Evolutionary conservation across 2,113 vertebrate species (phyloP), one percentile per base, ranked within the genome.

Genomic region (Eidolon helvum): DNA sequence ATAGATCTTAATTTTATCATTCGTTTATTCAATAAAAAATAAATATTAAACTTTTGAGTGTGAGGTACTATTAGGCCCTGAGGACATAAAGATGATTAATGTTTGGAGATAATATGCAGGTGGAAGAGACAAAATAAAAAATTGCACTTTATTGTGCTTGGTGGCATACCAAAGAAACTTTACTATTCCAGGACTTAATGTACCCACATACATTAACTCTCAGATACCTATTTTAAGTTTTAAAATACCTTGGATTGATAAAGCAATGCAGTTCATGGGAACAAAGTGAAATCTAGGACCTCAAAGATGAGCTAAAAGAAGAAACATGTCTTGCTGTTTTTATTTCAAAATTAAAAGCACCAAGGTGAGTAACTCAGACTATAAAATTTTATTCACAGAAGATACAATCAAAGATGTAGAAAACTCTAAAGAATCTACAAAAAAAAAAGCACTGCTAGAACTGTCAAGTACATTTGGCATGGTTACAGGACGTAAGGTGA

Each of bases 321-420:
- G 80, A 50, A 50, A 90, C 5, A 59, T 5, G 28, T 45, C 21
- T 85, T 87, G 82, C 24, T 26, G 22, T 24, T 77, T 63, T 93
- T 84, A 59, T 72, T 78, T 72, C 18, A 90, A 77, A 83, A 90
- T 48, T 92, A 69, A 94, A 91, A 95, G 33, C 8, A 90, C 16
- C 38, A 78, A 95, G 22, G 28, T 85, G 18, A 95, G 33, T 48
- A 10, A 87, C 43, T 57, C 21, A 89, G 59, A 90, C 28, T 59
- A n/a, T 65, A 71, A 48, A 16, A 45, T 48, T 84, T 95, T 88
- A 87, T 59, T 90, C 48, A 87, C 43, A 84, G 61, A 48, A 21
- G 15, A 30, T 12, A 45, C 48, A 38, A 71, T 69, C 19, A 35
- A 6, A 15, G 28, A 66, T 48, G 53, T 45, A 68, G 82, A 90